Base-by-base conservation (phyloP, 1,140 invertebrate species). In the Trichonephila inaurata region DNA sequence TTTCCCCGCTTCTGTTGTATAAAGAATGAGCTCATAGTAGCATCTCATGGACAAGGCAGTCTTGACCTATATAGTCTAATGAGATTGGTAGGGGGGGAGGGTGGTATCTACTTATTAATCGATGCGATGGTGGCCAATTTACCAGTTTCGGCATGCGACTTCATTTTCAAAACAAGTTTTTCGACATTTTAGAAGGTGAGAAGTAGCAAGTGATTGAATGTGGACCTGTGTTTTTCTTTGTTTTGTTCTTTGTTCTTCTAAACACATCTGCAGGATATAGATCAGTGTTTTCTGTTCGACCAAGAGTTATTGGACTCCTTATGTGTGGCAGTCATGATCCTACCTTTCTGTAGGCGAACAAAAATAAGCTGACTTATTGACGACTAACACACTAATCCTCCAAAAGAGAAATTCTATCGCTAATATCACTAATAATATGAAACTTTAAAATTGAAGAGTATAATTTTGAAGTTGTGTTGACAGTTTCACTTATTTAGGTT, bases 121-220 rank as follows among this genome's bases (percentile, higher is more conserved):
- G 69, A 93, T 88, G 58, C 28, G 72, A 19, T 51, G 69, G 51
- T 64, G 64, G 44, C 85, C 58, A 88, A 93, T 93, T 88, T 92
- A 92, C 91, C 77, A 28, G 61, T 91, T 89, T 91, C 28, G 40
- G 62, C 21, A 62, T 40, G 82, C 82, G 66, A 93, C 91, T 92
- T 86, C 28, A 61, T 92, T 86, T 81, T 82, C 44, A 6, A 81
- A 93, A 93, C 92, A 93, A 85, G 92, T 93, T 93, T 93, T 88
- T 93, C 92, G 92, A 62, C 92, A 93, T 93, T 87, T 93, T 88
- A 87, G 92, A 88, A 51, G 85, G 87, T 93, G 77, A 51, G 85
- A 60, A 93, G 77, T 85, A 28, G 12, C 60, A 24, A 64, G 40
- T 51, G 51, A 58, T 83, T 51, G 21, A 58, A 60, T 83, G 82